phyloP scores from a whole-genome alignment of 2,797 vertebrate genomes.

The Fistularia tabacaria region DNA sequence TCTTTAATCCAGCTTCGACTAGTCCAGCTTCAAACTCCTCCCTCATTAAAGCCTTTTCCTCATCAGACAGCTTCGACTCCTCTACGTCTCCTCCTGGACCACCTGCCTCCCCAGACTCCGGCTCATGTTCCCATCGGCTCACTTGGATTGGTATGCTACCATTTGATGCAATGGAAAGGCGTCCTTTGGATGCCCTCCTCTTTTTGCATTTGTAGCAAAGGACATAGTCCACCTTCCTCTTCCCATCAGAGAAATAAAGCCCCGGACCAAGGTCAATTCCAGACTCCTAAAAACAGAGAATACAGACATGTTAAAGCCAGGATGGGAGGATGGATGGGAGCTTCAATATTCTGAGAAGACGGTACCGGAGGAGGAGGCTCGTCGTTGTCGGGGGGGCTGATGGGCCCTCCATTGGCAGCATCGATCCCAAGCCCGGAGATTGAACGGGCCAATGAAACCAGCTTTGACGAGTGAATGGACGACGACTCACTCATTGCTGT shows the following conservation, averaged over 20 bases:
- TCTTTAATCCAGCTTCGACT: conserved; percentile 85
- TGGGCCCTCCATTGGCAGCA: conserved; percentile 54
- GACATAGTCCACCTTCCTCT: conserved; percentile 91
- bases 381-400: conserved; percentile 36
- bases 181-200: conserved; percentile 54
- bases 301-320: not conserved
- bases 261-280: conserved; percentile 70
- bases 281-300: conserved; percentile 57
- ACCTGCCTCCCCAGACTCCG: conserved; percentile 53
- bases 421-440: conserved; percentile 55
- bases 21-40: conserved; percentile 89
- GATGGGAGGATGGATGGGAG: not conserved
- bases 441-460: conserved; percentile 76
- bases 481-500: conserved; percentile 64
- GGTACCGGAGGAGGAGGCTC: conserved; percentile 52
- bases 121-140: conserved; percentile 37
- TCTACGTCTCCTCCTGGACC: conserved; percentile 65
- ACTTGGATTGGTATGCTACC: conserved; percentile 67
- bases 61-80: conserved; percentile 77
- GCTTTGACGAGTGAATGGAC: conserved; percentile 68
- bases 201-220: conserved; percentile 88
- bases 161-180: conserved; percentile 75
- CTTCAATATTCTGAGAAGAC: not conserved
- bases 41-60: conserved; percentile 82
- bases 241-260: conserved; percentile 85